Percentiles rank a stretch among this genome's conserved stretches.
phyloP scores from a whole-genome alignment of 2,888 invertebrate species.

The Ennomos quercinarius region DNA sequence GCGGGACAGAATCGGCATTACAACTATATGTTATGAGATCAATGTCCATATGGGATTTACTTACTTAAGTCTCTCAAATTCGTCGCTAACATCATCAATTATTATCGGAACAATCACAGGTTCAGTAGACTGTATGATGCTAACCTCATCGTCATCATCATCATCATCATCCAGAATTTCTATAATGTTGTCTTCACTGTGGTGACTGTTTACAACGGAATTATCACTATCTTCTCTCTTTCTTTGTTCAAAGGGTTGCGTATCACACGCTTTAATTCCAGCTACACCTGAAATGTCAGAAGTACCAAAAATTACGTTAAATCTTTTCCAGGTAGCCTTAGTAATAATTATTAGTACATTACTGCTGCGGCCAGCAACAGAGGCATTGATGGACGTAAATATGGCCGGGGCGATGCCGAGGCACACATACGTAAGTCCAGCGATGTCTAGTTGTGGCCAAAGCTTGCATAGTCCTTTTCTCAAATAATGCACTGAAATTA shows the following conservation, averaged over 20 bases:
- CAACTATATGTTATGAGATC: too few relatives aligned
- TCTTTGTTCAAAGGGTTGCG: conserved; percentile 23
- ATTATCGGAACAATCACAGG: conserved; percentile 27
- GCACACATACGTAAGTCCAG: too few relatives aligned
- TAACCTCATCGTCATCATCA: conserved; percentile 43
- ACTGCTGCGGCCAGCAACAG: too few relatives aligned
- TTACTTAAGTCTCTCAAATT: conserved; percentile 38
- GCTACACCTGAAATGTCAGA: conserved; percentile 60
- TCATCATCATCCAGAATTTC: conserved; percentile 47
- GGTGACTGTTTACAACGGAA: conserved; percentile 39
- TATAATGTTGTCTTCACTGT: conserved; percentile 43
- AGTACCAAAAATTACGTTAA: not conserved
- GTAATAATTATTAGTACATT: too few relatives aligned
- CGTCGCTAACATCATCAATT: conserved; percentile 42
- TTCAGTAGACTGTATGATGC: conserved; percentile 31
- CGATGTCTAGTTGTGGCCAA: too few relatives aligned
- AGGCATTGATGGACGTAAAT: too few relatives aligned
- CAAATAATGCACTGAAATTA: too few relatives aligned
- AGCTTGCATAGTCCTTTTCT: too few relatives aligned
- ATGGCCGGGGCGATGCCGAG: too few relatives aligned
- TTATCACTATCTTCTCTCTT: conserved; percentile 47
- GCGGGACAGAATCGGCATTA: too few relatives aligned
- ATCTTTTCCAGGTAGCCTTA: too few relatives aligned
- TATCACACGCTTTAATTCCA: conserved; percentile 63
- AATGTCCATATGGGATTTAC: not conserved